Base-by-base conservation (phyloP, 2,888 invertebrate species). In the Saturnia pavonia region DNA sequence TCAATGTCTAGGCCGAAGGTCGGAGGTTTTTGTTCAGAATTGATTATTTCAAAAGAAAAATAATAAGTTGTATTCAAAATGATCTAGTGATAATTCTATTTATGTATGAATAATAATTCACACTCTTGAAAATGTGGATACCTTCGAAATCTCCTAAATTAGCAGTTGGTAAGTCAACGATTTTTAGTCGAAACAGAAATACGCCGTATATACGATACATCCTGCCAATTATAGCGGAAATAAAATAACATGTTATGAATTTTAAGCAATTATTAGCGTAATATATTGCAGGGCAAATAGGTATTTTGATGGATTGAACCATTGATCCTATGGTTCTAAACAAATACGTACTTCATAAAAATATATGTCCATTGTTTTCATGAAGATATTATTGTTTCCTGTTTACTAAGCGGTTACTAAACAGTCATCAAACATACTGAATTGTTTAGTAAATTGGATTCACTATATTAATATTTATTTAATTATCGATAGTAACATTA, bases 141-240 rank as follows among this genome's bases (percentile, higher is more conserved):
- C 96, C 96, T 77, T 95, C 96, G 76, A 96, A 96, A 92, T 95
- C 95, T 74, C 95, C 96, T 79, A 96, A 96, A 94, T 95, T 96
- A 91, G 96, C 95, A 82, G 96, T 96, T 89, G 96, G 96, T 96
- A 94, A 96, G 96, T 85, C 82, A 81, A 82, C 80, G 78, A 87
- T 86, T 78, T 86, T 81, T 81, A 87, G 88, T 88, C 86, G 34
- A 85, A 88, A 89, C 86, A 84, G 77, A 79, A 78, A 77, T 83
- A 80, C 75, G 77, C 79, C 77, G 79, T 79, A 78, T 76, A 79
- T 63, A 65, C 11, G 19, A 82, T 82, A 88, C 88, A 85, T 89
- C 89, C 89, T 89, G 89, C 84, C 84, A 84, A 86, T 86, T 87
- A 83, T 81, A 89, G 86, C 91, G 93, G 93, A 93, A 91, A 89